A percentile compares a stretch with the other conserved stretches of the same genome.
These are phyloP conservation scores for Ornithoptera priamus DNA, from an alignment of 2,888 invertebrate species.

Conservation along the genomic window DNA sequence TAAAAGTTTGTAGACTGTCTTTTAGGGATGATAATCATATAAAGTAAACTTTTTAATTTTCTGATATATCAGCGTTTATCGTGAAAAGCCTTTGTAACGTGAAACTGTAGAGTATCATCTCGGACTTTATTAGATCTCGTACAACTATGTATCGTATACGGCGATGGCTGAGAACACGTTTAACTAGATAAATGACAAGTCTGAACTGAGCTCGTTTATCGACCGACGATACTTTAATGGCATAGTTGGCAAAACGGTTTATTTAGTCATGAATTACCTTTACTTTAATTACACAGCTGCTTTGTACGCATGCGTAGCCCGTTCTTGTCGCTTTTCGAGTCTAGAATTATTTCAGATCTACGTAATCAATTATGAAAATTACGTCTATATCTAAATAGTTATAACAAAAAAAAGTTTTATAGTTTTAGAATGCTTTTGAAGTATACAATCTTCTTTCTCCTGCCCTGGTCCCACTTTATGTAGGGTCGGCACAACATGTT, in stretches of 20 bases:
- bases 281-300: background rate
- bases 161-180: constrained; percentile 1
- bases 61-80: no score
- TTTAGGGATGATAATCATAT: no score
- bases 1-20: no score
- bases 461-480: no score
- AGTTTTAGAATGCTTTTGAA: no score
- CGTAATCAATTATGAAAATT: no score
- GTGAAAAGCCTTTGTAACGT: no score
- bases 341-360: background rate
- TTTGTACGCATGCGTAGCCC: background rate
- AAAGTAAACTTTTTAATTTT: no score
- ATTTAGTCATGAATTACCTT: background rate
- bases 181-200: constrained; percentile 6
- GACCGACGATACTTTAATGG: background rate
- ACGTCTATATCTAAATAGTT: no score
- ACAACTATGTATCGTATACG: background rate
- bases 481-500: no score
- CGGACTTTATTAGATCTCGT: background rate
- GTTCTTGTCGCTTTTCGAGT: background rate
- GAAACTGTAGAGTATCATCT: background rate
- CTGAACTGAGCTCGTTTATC: background rate
- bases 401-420: no score
- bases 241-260: constrained; percentile 7
- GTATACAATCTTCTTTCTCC: no score